A percentile compares a stretch with the other conserved stretches of the same genome.
These are phyloP conservation scores for Sinocyclocheilus rhinocerous DNA, from an alignment of 2,113 vertebrate species.

Conservation along the genomic window DNA sequence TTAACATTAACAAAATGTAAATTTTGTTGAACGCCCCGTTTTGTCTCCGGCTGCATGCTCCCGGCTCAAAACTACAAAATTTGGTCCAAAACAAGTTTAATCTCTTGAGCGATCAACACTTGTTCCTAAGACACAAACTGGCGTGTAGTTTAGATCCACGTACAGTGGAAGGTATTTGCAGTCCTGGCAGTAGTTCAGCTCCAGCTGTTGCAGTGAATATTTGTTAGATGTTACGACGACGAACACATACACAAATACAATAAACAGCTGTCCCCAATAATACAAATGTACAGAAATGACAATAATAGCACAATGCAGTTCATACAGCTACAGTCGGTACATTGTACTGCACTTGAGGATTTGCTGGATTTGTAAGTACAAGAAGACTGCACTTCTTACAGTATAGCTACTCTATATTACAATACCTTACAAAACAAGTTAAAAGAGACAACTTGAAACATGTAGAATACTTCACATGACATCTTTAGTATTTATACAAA, in stretches of 20 bases:
- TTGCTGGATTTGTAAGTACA: conserved; percentile 31
- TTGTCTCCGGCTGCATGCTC: neutral
- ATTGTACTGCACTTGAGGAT: conserved; percentile 31
- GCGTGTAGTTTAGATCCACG: conserved; percentile 36
- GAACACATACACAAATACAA: conserved; percentile 25
- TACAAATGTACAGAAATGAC: conserved; percentile 16
- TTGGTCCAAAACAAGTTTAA: conserved; percentile 15
- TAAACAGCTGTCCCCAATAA: conserved; percentile 6
- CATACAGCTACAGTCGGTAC: conserved; percentile 7
- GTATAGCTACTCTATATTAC: neutral
- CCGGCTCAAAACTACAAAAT: neutral
- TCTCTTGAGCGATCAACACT: neutral
- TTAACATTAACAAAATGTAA: too few species aligned
- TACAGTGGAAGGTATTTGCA: conserved; percentile 1
- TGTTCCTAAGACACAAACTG: conserved; percentile 52
- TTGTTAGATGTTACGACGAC: neutral
- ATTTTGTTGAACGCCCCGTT: neutral
- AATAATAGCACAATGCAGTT: conserved; percentile 15
- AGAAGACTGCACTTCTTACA: neutral
- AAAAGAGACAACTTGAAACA: neutral
- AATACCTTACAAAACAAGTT: conserved; percentile 3
- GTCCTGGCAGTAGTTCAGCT: conserved; percentile 50
- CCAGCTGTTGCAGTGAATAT: conserved; percentile 9
- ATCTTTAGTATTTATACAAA: conserved; percentile 6
- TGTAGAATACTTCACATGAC: neutral